phyloP scores from a whole-genome alignment of 92 coral and sea anemone species.

The Epizoanthus stellaris region DNA sequence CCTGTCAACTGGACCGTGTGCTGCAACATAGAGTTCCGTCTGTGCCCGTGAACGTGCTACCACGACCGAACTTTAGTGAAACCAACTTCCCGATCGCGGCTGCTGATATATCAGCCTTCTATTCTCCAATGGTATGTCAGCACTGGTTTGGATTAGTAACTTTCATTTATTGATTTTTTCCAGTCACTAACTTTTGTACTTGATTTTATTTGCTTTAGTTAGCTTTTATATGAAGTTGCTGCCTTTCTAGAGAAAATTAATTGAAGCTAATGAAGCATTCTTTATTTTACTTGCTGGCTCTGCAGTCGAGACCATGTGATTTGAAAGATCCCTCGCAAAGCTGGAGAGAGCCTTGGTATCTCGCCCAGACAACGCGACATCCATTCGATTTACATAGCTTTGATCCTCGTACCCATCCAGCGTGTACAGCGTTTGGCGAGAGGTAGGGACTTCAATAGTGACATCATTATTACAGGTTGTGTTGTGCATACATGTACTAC shows the following conservation, averaged over 20 bases:
- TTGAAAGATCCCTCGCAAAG: constrained; percentile 77
- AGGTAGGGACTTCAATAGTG: constrained; percentile 61
- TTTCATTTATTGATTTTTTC: neutral
- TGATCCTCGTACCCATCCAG: constrained; percentile 86
- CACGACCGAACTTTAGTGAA: constrained; percentile 81
- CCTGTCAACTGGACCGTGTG: constrained; percentile 94
- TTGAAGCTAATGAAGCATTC: constrained; percentile 38
- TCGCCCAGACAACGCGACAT: constrained; percentile 78
- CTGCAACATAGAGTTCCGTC: constrained; percentile 86
- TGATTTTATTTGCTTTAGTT: neutral
- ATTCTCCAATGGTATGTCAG: constrained; percentile 93
- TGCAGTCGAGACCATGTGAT: constrained; percentile 94
- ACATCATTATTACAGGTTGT: neutral
- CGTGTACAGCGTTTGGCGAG: constrained; percentile 93
- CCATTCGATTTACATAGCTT: constrained; percentile 89
- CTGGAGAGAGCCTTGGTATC: constrained; percentile 90
- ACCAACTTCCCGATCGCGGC: constrained; percentile 83
- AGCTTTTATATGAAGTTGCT: neutral
- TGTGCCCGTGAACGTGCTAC: constrained; percentile 89
- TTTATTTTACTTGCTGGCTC: constrained; percentile 23
- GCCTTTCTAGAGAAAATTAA: constrained; percentile 9
- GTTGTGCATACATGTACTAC: neutral
- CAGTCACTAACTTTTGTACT: neutral
- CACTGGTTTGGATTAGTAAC: neutral
- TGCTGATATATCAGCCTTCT: constrained; percentile 80